Conservation (phyloP, 2,888 invertebrate genomes). For the Melieria crassipennis region DNA sequence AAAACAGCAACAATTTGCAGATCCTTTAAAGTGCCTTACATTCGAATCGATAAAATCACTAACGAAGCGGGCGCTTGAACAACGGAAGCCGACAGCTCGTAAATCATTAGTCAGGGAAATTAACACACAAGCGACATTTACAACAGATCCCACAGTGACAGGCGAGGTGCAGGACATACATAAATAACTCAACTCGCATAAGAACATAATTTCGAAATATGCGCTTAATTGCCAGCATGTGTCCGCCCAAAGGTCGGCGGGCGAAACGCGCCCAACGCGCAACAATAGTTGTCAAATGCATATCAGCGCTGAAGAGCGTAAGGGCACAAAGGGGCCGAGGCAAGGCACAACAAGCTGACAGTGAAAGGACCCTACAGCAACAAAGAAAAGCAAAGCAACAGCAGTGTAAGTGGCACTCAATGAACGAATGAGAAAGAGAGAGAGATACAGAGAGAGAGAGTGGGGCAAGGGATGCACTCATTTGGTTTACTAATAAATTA, state of each 20-base stretch:
- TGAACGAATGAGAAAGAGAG: not conserved
- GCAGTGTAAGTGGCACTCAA: not conserved
- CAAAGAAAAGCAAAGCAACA: not conserved
- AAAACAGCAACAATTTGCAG: no score
- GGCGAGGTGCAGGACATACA: no score
- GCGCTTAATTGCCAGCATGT: conserved; percentile 28
- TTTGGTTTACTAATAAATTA: conserved; percentile 34
- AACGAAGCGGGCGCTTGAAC: no score
- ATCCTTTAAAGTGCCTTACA: no score
- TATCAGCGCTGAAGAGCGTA: no score
- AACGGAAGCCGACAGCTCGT: no score
- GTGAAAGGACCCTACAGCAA: not conserved
- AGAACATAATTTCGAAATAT: conserved; percentile 20
- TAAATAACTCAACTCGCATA: not conserved
- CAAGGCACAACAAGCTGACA: not conserved
- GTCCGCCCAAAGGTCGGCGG: conserved; percentile 10
- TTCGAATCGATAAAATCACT: no score
- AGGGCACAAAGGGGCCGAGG: not conserved
- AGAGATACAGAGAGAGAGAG: not conserved
- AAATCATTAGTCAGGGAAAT: no score
- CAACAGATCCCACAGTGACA: no score
- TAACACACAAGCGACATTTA: no score
- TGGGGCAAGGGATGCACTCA: conserved; percentile 6
- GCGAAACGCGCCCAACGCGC: conserved; percentile 20
- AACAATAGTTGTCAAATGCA: conserved; percentile 35